Conservation (phyloP, 1,140 invertebrate genomes). For the Hylyphantes graminicola region DNA sequence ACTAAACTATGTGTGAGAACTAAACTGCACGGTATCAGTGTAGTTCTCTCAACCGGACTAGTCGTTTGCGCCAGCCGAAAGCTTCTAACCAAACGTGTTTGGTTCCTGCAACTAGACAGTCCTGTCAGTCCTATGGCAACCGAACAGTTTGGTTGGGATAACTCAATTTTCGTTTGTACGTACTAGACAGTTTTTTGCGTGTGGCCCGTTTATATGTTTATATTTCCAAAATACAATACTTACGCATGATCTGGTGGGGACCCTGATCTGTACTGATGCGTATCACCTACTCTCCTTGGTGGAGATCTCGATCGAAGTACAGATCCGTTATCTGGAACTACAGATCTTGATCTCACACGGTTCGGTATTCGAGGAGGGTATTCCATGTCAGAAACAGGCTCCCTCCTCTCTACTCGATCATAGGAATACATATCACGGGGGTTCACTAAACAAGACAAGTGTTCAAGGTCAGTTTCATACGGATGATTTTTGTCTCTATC, state of each 20-base stretch:
- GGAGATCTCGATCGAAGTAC: constrained; percentile 70
- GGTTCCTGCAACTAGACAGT: too few relatives aligned
- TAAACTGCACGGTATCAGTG: too few relatives aligned
- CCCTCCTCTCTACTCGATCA: constrained; percentile 63
- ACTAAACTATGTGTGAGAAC: too few relatives aligned
- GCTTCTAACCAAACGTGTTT: too few relatives aligned
- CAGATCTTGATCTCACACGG: constrained; percentile 74
- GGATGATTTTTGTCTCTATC: too few relatives aligned
- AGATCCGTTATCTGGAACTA: constrained; percentile 75
- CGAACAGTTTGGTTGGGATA: too few relatives aligned
- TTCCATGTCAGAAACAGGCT: constrained; percentile 38
- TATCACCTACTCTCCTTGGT: constrained; percentile 72
- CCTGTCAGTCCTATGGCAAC: too few relatives aligned
- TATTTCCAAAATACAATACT: neutral
- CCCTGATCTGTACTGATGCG: constrained; percentile 75
- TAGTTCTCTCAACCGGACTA: too few relatives aligned
- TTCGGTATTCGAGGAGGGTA: constrained; percentile 59
- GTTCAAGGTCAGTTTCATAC: too few relatives aligned
- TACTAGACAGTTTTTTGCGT: too few relatives aligned
- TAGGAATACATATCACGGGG: constrained; percentile 60
- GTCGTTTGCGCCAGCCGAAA: too few relatives aligned
- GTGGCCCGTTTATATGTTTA: neutral
- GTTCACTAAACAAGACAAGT: constrained; percentile 58
- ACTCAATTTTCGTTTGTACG: too few relatives aligned
- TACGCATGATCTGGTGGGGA: constrained; percentile 81